A percentile compares a stretch with the other conserved stretches of the same genome.
These are phyloP conservation scores for Drosophila basisetae DNA, from an alignment of 2,888 invertebrate genomes.

Conservation along the genomic window DNA sequence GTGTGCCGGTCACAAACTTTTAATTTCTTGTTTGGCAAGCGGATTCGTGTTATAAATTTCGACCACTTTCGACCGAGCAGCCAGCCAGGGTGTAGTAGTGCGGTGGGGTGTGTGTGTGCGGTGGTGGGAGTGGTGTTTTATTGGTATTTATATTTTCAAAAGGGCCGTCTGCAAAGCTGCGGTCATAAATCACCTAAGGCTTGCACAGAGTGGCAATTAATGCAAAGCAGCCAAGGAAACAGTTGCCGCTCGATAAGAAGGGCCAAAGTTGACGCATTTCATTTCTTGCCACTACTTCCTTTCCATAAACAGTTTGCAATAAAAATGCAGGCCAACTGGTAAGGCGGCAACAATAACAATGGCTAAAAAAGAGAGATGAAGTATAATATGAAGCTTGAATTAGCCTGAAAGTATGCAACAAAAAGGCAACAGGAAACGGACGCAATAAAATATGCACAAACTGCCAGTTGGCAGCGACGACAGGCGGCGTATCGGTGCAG, in stretches of 20 bases:
- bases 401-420: constrained; percentile 68
- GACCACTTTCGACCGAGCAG: constrained; percentile 44
- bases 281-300: constrained; percentile 1
- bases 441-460: constrained; percentile 73
- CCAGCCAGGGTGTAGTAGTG: not conserved
- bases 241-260: constrained; percentile 64
- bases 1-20: constrained; percentile 67
- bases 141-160: constrained; percentile 58
- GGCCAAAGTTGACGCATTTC: constrained; percentile 26
- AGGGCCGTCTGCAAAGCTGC: constrained; percentile 44
- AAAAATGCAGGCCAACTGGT: constrained; percentile 38
- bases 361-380: constrained; percentile 6
- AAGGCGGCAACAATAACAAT: constrained; percentile 52
- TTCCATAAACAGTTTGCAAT: constrained; percentile 40
- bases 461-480: constrained; percentile 46
- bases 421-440: constrained; percentile 73
- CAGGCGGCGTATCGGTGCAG: constrained; percentile 26
- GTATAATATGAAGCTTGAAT: constrained; percentile 66
- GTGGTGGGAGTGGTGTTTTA: not conserved
- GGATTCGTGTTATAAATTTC: constrained; percentile 68
- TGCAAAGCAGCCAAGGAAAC: constrained; percentile 50
- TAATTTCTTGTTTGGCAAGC: constrained; percentile 77
- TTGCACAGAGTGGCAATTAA: constrained; percentile 55
- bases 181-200: constrained; percentile 56
- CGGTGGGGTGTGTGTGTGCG: constrained; percentile 36